Conservation (phyloP, 2,888 invertebrate species). For the Spodoptera littoralis region DNA sequence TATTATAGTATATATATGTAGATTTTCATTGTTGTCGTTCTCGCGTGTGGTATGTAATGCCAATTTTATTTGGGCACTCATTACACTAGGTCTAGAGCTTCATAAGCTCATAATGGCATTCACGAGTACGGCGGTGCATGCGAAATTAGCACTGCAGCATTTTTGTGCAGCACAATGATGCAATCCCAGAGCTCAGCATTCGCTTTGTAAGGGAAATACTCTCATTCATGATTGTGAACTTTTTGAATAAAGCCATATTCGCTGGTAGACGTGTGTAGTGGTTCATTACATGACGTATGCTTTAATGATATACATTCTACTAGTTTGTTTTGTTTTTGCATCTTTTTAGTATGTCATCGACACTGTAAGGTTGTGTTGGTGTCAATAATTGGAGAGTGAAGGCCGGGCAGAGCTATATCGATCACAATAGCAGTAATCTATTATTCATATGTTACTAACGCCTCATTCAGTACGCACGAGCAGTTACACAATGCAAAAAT, state of each 20-base stretch:
- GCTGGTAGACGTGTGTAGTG: constrained; percentile 68
- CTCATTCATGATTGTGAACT: constrained; percentile 78
- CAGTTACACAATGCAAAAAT: constrained; percentile 66
- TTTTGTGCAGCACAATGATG: constrained; percentile 85
- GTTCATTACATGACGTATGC: constrained; percentile 68
- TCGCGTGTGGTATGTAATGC: constrained; percentile 5
- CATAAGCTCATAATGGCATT: constrained; percentile 76
- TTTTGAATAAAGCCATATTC: constrained; percentile 80
- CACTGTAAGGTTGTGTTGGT: constrained; percentile 22
- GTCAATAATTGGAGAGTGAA: constrained; percentile 52
- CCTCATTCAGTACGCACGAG: constrained; percentile 41
- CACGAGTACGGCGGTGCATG: constrained; percentile 75
- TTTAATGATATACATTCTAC: constrained; percentile 55
- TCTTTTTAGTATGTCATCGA: constrained; percentile 21
- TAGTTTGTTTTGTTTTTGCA: constrained; percentile 31
- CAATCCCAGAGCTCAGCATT: constrained; percentile 75
- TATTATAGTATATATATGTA: too few species aligned
- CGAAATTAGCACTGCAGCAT: constrained; percentile 82
- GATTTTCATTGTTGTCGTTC: neutral
- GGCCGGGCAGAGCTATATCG: constrained; percentile 51
- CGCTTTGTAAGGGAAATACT: constrained; percentile 78
- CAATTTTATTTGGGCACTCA: constrained; percentile 58
- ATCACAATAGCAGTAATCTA: constrained; percentile 60
- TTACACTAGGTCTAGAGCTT: constrained; percentile 63
- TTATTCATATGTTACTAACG: constrained; percentile 53